A percentile compares a stretch with the other conserved stretches of the same genome.
Conservation (phyloP, 2,888 invertebrate species). For the Pammene aurita region DNA sequence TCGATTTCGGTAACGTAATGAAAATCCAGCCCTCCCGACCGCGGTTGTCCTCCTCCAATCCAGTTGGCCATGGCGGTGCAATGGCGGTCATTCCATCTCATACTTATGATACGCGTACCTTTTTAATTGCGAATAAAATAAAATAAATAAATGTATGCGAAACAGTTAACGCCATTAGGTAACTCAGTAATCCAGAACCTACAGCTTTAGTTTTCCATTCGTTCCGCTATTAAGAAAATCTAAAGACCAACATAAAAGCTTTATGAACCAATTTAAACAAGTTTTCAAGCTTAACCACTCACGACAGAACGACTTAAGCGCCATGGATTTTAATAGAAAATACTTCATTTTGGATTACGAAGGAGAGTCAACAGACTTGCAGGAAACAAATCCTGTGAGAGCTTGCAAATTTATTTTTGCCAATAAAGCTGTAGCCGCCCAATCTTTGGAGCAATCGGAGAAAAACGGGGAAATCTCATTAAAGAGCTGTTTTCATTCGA, state of each 20-base stretch:
- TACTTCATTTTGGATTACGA: not conserved
- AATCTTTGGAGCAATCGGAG: slow-evolving; percentile 36
- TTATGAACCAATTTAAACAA: slow-evolving; percentile 11
- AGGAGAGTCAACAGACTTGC: not conserved
- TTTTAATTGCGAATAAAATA: too few species aligned
- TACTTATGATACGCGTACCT: too few species aligned
- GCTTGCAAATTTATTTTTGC: slow-evolving; percentile 34
- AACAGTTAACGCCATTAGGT: too few species aligned
- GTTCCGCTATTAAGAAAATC: slow-evolving; percentile 18
- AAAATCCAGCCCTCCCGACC: too few species aligned
- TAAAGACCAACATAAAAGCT: slow-evolving; percentile 19
- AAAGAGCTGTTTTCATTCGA: slow-evolving; percentile 36
- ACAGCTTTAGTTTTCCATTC: not conserved
- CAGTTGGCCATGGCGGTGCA: too few species aligned
- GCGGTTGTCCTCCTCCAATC: too few species aligned
- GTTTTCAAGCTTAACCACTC: not conserved
- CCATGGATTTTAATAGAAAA: not conserved
- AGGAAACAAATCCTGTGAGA: slow-evolving; percentile 20
- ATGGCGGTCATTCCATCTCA: too few species aligned
- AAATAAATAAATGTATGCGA: too few species aligned
- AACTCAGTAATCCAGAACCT: not conserved
- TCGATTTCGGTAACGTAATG: too few species aligned
- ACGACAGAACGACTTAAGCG: not conserved
- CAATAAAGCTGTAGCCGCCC: slow-evolving; percentile 36
- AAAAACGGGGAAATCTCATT: slow-evolving; percentile 41